Evolutionary conservation across 2,797 vertebrate species (phyloP).

Genomic region (Catamblyrhynchus diadema): DNA sequence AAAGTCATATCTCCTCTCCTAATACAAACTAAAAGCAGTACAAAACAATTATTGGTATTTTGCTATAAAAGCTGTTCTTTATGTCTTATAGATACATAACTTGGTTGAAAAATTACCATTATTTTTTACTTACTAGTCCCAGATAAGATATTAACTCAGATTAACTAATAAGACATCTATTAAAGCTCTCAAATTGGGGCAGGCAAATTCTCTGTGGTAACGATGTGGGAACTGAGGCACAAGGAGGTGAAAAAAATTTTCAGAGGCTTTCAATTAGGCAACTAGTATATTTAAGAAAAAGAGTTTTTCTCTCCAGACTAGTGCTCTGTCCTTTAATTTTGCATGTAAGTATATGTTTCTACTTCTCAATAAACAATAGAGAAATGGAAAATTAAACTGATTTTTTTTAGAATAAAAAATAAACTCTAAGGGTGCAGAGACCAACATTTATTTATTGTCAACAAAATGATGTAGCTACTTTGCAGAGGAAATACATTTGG

Average conservation of each 20-base stretch:
- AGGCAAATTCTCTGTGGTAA: not conserved
- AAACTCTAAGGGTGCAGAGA: not conserved
- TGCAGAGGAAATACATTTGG: not conserved
- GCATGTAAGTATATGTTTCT: not conserved
- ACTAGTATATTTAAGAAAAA: not conserved
- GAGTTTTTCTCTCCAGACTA: not conserved
- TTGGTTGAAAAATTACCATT: not conserved
- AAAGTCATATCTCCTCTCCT: not conserved
- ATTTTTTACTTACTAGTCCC: not conserved
- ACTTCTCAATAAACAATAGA: not conserved
- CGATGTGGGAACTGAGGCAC: not conserved
- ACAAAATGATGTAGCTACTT: not conserved
- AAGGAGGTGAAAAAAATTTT: not conserved
- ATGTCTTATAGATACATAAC: not conserved
- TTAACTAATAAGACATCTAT: not conserved
- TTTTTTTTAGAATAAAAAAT: not conserved
- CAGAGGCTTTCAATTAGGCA: not conserved
- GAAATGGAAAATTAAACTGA: not conserved
- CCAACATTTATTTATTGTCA: not conserved
- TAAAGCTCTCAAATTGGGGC: not conserved
- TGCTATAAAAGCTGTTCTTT: not conserved
- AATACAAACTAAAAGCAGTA: not conserved
- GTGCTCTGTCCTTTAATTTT: not conserved
- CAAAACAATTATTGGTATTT: not conserved
- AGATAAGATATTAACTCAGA: not conserved